Conservation (phyloP, 2,888 invertebrate genomes). For the Orchesellides sinensis region DNA sequence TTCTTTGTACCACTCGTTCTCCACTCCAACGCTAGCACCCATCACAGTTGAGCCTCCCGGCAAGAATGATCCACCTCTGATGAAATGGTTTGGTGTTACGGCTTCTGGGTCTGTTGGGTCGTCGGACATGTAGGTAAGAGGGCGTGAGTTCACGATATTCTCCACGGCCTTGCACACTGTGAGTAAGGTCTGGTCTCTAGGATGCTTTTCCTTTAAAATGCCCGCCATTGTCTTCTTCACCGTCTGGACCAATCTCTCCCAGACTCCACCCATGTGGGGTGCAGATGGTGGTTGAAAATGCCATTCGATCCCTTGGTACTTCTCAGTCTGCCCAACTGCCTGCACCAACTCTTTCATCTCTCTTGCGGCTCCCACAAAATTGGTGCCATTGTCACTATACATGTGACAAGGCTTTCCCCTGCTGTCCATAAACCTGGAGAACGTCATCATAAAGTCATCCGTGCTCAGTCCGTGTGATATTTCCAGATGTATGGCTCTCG, state of each 20-base stretch:
- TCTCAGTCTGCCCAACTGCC: not conserved
- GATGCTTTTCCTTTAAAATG: not conserved
- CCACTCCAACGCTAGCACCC: too few species aligned
- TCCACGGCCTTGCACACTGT: conserved; percentile 2
- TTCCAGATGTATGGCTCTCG: conserved; percentile 32
- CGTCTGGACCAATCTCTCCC: not conserved
- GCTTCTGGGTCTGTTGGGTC: conserved; percentile 3
- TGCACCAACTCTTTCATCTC: conserved; percentile 16
- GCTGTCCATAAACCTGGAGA: conserved; percentile 28
- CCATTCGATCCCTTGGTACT: conserved; percentile 44
- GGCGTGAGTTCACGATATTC: conserved; percentile 6
- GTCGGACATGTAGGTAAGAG: conserved; percentile 6
- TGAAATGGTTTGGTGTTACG: conserved; percentile 31
- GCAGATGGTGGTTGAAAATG: conserved; percentile 64
- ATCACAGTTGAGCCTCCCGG: too few species aligned
- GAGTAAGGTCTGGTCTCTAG: not conserved
- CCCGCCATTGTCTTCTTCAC: not conserved
- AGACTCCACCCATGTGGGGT: conserved; percentile 67
- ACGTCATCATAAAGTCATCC: conserved; percentile 31
- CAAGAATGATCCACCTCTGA: conserved; percentile 17
- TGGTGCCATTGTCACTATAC: conserved; percentile 68
- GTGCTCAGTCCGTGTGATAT: conserved; percentile 2
- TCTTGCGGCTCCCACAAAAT: conserved; percentile 60
- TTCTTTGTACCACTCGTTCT: not conserved
- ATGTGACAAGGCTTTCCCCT: conserved; percentile 56